Evolutionary conservation across 2,797 vertebrate species (phyloP).

Genomic region (Benthosema pterotum): DNA sequence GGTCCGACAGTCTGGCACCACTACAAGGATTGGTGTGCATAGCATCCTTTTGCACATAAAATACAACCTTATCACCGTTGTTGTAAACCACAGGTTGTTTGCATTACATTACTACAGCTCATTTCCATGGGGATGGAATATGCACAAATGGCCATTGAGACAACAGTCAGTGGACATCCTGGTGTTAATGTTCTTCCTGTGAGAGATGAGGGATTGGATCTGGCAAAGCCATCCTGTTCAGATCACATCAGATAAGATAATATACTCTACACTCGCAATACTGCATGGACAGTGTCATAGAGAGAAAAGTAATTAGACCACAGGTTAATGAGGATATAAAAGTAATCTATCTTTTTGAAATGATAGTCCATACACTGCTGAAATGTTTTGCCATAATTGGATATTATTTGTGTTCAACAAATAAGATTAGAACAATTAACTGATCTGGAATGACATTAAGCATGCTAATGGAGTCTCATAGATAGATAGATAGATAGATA

Average conservation of each 20-base stretch:
- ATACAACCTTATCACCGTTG: slow-evolving; percentile 14
- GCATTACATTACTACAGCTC: slow-evolving; percentile 27
- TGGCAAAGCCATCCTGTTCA: slow-evolving; percentile 12
- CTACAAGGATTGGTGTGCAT: no score
- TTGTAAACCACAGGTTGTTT: slow-evolving; percentile 37
- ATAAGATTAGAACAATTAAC: background rate
- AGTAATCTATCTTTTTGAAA: background rate
- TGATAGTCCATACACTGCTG: background rate
- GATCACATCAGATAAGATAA: slow-evolving; percentile 58
- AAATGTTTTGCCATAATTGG: background rate
- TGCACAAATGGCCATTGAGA: slow-evolving; percentile 44
- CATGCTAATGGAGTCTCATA: slow-evolving; percentile 6
- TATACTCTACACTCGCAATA: slow-evolving; percentile 14
- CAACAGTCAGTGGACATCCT: slow-evolving; percentile 54
- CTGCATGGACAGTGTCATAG: background rate
- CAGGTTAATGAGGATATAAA: slow-evolving; percentile 9
- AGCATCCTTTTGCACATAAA: background rate
- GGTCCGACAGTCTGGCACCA: no score
- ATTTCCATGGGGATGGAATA: slow-evolving; percentile 26
- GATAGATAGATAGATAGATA: no score
- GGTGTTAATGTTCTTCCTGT: slow-evolving; percentile 70
- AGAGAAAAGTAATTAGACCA: slow-evolving; percentile 21
- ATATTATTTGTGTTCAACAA: slow-evolving; percentile 20
- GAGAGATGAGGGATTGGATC: slow-evolving; percentile 45
- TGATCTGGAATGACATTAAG: slow-evolving; percentile 30